These are phyloP conservation scores for Alfaro cultratus DNA, from an alignment of 2,797 vertebrate species.

Conservation along the genomic window DNA sequence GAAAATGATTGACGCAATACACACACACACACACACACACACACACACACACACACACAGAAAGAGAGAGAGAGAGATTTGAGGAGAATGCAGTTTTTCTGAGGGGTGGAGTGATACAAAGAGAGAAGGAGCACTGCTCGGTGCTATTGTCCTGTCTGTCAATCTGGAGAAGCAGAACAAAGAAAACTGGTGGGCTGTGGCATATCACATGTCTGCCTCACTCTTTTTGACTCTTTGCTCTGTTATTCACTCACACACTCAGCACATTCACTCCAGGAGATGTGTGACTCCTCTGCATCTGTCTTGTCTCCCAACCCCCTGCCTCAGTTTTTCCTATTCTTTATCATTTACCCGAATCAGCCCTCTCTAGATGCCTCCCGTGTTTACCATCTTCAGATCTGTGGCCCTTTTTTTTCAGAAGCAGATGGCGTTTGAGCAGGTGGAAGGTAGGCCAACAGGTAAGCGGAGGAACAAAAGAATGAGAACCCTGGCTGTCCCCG, in stretches of 20 bases:
- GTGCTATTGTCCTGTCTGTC: slow-evolving; percentile 79
- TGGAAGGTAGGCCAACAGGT: slow-evolving; percentile 34
- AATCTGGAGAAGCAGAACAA: slow-evolving; percentile 73
- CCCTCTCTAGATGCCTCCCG: not conserved
- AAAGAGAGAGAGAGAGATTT: slow-evolving; percentile 31
- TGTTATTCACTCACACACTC: slow-evolving; percentile 60
- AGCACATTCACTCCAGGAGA: slow-evolving; percentile 50
- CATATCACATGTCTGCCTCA: slow-evolving; percentile 74
- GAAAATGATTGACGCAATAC: slow-evolving; percentile 50
- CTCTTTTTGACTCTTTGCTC: slow-evolving; percentile 63
- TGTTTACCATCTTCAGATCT: slow-evolving; percentile 24
- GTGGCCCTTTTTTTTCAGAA: slow-evolving; percentile 5
- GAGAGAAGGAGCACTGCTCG: slow-evolving; percentile 63
- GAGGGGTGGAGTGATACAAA: slow-evolving; percentile 43
- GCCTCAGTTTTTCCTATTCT: slow-evolving; percentile 22
- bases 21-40: not conserved
- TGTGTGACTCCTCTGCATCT: slow-evolving; percentile 55
- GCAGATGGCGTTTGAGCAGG: slow-evolving; percentile 53
- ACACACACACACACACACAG: not conserved
- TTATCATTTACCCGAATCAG: slow-evolving; percentile 26
- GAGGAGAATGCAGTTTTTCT: slow-evolving; percentile 45
- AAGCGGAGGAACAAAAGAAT: slow-evolving; percentile 24
- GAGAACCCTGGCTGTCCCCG: slow-evolving; percentile 23
- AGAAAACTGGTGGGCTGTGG: slow-evolving; percentile 70
- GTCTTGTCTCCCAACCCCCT: slow-evolving; percentile 14